These are phyloP conservation scores for Xanthorhoe spadicearia DNA, from an alignment of 2,888 invertebrate genomes.

Conservation along the genomic window DNA sequence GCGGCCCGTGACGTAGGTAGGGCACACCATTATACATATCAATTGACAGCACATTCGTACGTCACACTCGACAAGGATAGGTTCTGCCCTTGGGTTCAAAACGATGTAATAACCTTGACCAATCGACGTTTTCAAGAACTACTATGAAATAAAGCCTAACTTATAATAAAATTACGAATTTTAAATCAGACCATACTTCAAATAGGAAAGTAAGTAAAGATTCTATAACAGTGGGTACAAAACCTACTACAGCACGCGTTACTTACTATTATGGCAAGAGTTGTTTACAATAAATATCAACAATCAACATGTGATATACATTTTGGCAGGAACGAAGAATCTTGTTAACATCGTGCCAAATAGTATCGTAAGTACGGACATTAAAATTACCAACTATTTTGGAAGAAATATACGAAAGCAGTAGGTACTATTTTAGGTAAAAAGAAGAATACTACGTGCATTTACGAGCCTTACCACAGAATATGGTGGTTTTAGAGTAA, in stretches of 20 bases:
- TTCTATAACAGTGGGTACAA: too few species aligned
- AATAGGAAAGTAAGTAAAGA: not conserved
- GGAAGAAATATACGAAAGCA: not conserved
- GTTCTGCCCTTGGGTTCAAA: too few species aligned
- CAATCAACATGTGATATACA: conserved; percentile 8
- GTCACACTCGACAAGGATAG: not conserved
- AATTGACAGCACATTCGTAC: not conserved
- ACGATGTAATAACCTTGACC: too few species aligned
- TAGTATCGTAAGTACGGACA: conserved; percentile 7
- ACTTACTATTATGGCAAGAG: not conserved
- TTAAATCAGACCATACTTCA: not conserved
- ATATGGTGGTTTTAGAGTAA: too few species aligned
- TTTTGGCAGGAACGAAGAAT: conserved; percentile 26
- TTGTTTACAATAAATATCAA: too few species aligned
- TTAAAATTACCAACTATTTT: conserved; percentile 4
- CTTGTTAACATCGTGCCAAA: conserved; percentile 26
- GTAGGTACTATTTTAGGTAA: not conserved
- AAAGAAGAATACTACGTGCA: too few species aligned
- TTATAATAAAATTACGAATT: too few species aligned
- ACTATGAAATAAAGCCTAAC: too few species aligned
- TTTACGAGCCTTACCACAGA: too few species aligned
- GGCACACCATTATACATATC: too few species aligned
- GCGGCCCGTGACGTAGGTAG: conserved; percentile 16
- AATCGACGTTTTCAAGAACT: too few species aligned
- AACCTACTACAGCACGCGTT: not conserved